Percentiles rank a stretch among this genome's conserved stretches.
phyloP scores from a whole-genome alignment of 2,797 vertebrate genomes.

The Xenentodon cancila region DNA sequence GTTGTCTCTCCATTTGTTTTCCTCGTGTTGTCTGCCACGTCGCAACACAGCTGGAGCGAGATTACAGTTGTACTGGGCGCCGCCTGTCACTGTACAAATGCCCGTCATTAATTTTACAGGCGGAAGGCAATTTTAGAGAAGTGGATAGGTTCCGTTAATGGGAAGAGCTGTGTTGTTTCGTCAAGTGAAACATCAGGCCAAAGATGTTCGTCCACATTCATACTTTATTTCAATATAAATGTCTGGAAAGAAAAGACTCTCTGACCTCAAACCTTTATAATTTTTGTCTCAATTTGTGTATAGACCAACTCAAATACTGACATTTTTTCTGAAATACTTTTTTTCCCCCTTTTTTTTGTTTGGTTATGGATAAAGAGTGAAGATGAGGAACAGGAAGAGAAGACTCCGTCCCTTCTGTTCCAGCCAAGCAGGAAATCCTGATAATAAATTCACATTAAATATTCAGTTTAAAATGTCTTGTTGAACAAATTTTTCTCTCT shows the following conservation, averaged over 20 bases:
- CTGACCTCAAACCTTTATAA: constrained; percentile 9
- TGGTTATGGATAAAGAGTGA: too few relatives aligned
- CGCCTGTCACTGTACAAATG: constrained; percentile 77
- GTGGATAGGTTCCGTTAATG: constrained; percentile 59
- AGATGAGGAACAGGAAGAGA: too few relatives aligned
- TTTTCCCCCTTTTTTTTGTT: too few relatives aligned
- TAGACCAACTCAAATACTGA: too few relatives aligned
- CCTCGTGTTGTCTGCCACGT: constrained; percentile 57
- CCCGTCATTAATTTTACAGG: constrained; percentile 74
- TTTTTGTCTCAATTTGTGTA: background rate
- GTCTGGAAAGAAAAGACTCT: background rate
- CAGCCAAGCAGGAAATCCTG: constrained; percentile 31
- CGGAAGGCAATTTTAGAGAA: constrained; percentile 71
- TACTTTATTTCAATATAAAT: constrained; percentile 8
- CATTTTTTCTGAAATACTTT: too few relatives aligned
- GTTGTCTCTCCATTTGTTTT: constrained; percentile 71
- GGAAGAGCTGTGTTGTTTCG: constrained; percentile 28
- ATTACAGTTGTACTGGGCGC: constrained; percentile 74
- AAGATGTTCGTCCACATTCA: constrained; percentile 23
- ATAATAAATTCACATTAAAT: too few relatives aligned
- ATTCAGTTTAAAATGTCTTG: background rate
- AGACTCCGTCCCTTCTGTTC: too few relatives aligned
- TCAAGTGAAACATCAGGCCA: constrained; percentile 54
- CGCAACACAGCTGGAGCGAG: constrained; percentile 60
- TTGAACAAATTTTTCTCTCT: background rate